Evolutionary conservation across 2,797 vertebrate species (phyloP).

Genomic region (Adelosebastes latens): DNA sequence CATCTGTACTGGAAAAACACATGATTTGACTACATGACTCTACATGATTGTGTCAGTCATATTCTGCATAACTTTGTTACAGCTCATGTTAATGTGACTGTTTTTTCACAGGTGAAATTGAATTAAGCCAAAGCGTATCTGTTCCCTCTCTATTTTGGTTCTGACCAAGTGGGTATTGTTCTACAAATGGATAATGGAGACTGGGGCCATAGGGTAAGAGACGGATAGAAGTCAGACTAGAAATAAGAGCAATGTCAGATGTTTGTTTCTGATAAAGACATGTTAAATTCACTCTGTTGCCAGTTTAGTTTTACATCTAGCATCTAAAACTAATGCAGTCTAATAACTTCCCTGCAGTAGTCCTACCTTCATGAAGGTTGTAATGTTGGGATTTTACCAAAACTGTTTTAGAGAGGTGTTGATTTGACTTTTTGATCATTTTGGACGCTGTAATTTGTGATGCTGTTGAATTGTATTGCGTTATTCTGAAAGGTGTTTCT

Average conservation of each 20-base stretch:
- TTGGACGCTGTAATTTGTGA: background rate
- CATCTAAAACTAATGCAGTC: background rate
- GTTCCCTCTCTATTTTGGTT: conserved; percentile 58
- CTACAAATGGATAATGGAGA: conserved; percentile 98
- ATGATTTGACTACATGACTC: background rate
- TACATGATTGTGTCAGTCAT: background rate
- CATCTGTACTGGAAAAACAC: background rate
- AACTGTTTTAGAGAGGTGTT: background rate
- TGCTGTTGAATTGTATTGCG: background rate
- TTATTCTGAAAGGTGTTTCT: background rate
- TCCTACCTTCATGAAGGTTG: no score
- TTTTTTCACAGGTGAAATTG: conserved; percentile 56
- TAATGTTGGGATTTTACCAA: background rate
- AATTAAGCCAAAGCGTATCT: conserved; percentile 33
- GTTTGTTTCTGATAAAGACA: background rate
- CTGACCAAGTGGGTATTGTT: conserved; percentile 66
- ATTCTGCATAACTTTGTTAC: conserved; percentile 8
- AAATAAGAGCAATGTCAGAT: background rate
- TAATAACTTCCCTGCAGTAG: background rate
- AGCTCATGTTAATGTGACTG: conserved; percentile 25
- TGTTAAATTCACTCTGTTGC: background rate
- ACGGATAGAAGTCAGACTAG: background rate
- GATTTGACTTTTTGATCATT: background rate
- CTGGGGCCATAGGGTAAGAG: conserved; percentile 95
- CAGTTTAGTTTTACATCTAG: background rate